Evolutionary conservation across 2,888 invertebrate species (phyloP).

Genomic region (Tetragnatha montana): DNA sequence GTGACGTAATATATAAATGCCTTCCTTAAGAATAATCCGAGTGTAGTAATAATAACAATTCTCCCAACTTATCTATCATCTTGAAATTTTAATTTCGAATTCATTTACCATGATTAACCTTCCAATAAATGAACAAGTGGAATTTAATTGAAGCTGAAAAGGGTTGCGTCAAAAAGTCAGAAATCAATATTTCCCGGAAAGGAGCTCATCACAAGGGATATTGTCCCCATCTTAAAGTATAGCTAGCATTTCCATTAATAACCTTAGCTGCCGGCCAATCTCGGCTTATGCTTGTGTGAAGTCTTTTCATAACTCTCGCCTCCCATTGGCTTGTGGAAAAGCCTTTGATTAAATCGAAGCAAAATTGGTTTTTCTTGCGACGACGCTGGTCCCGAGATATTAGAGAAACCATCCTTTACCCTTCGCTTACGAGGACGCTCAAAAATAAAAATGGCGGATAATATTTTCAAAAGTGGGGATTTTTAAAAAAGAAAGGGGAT

Average conservation of each 20-base stretch:
- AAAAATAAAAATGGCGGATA: neutral
- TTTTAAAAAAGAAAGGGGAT: neutral
- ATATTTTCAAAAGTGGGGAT: neutral
- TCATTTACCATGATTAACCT: neutral
- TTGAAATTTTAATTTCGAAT: no score
- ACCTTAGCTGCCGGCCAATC: slow-evolving; percentile 29
- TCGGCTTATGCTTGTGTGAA: slow-evolving; percentile 1
- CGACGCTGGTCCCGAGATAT: slow-evolving; percentile 18
- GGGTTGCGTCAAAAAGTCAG: neutral
- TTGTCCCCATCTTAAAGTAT: neutral
- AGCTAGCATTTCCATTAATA: slow-evolving; percentile 45
- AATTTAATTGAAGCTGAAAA: neutral
- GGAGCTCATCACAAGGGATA: neutral
- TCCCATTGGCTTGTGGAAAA: slow-evolving; percentile 9
- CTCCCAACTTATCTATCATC: no score
- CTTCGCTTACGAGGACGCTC: neutral
- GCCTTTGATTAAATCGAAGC: slow-evolving; percentile 55
- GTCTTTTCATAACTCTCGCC: slow-evolving; percentile 29
- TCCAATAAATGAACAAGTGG: neutral
- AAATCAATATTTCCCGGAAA: neutral
- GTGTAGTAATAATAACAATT: no score
- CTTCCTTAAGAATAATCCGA: no score
- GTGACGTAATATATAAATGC: no score
- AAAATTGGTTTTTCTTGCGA: slow-evolving; percentile 31
- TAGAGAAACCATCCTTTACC: neutral